These are phyloP conservation scores for Liodrosophila aerea DNA, from an alignment of 2,888 invertebrate genomes.

Conservation along the genomic window DNA sequence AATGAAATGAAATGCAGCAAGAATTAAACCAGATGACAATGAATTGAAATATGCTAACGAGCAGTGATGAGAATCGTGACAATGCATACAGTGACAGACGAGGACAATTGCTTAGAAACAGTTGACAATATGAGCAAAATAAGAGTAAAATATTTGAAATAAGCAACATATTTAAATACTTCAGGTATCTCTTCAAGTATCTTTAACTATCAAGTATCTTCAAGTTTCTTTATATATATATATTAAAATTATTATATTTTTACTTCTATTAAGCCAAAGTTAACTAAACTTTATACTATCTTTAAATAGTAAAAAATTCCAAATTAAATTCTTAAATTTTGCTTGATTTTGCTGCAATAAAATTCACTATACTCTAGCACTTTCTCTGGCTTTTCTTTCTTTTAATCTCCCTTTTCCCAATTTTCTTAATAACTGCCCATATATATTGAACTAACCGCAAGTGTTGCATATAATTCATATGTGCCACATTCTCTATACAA, in stretches of 20 bases:
- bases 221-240: too few relatives aligned
- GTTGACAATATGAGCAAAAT: too few relatives aligned
- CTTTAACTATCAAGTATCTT: too few relatives aligned
- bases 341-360: too few relatives aligned
- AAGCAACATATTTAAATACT: background rate
- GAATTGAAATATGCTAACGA: conserved; percentile 43
- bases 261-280: too few relatives aligned
- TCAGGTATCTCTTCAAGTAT: too few relatives aligned
- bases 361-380: background rate
- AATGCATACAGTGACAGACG: conserved; percentile 21
- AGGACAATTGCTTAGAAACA: conserved; percentile 3
- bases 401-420: background rate
- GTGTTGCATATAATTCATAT: conserved; percentile 21
- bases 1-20: conserved; percentile 14
- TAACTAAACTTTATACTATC: too few relatives aligned
- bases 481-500: conserved; percentile 34
- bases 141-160: too few relatives aligned
- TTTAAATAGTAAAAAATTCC: too few relatives aligned
- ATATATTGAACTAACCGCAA: conserved; percentile 26
- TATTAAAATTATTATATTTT: too few relatives aligned
- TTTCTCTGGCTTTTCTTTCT: background rate
- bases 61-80: conserved; percentile 40
- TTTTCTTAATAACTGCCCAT: background rate
- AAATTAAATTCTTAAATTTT: too few relatives aligned
- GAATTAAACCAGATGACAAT: conserved; percentile 39